Conservation (phyloP, 2,888 invertebrate species). For the Monoplex corrugatus region DNA sequence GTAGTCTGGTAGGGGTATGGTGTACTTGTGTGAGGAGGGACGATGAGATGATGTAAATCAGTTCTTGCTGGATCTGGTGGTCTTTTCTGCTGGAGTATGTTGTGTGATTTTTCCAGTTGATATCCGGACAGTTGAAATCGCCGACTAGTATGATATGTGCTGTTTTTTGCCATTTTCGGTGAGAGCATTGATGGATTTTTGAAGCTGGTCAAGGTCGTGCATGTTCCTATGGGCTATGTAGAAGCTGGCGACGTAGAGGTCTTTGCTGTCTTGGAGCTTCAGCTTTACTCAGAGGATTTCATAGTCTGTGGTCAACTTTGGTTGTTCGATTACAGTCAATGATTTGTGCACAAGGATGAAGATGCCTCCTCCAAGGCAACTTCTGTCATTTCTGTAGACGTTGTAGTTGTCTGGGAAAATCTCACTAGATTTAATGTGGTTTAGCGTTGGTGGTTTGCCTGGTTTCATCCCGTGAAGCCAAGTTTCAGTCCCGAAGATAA, state of each 20-base stretch:
- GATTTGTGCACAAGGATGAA: not conserved
- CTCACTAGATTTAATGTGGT: not conserved
- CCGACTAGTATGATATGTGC: constrained; percentile 1
- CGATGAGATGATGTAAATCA: not conserved
- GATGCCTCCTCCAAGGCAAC: not conserved
- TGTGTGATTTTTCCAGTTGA: constrained; percentile 19
- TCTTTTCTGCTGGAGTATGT: constrained; percentile 12
- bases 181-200: not conserved
- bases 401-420: not conserved
- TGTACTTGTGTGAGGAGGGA: not conserved
- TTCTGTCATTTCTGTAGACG: constrained; percentile 6
- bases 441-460: constrained; percentile 7
- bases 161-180: constrained; percentile 6
- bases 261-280: constrained; percentile 13
- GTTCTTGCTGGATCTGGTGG: not conserved
- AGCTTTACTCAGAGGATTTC: constrained; percentile 18
- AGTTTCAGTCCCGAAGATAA: not conserved
- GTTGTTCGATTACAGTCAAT: too few relatives aligned
- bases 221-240: not conserved
- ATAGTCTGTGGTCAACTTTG: constrained; percentile 1
- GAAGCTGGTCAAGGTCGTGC: constrained; percentile 22
- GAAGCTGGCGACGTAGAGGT: not conserved
- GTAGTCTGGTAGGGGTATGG: not conserved
- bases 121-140: constrained; percentile 21
- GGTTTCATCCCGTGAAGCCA: not conserved